These are phyloP conservation scores for Denticeps clupeoides DNA, from an alignment of 2,797 vertebrate genomes.

Conservation along the genomic window DNA sequence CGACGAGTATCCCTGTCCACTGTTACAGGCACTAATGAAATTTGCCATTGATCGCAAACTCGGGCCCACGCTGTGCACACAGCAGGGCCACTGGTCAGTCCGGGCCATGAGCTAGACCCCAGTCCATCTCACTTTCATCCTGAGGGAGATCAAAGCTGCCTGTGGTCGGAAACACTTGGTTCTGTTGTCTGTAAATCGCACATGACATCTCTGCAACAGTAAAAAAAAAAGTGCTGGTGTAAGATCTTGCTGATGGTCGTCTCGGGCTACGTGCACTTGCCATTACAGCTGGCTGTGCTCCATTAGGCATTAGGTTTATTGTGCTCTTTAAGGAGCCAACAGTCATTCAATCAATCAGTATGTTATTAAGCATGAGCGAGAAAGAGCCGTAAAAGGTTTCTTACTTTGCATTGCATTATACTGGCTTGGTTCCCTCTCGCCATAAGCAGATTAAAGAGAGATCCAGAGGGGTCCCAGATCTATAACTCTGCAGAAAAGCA, in stretches of 20 bases:
- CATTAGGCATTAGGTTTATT: too few species aligned
- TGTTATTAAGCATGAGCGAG: too few species aligned
- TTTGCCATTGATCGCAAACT: slow-evolving; percentile 40
- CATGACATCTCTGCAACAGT: slow-evolving; percentile 32
- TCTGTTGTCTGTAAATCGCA: slow-evolving; percentile 22
- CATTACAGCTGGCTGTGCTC: too few species aligned
- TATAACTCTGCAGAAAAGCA: slow-evolving; percentile 12
- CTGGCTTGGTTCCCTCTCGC: slow-evolving; percentile 5
- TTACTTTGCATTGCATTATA: not conserved
- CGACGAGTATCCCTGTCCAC: slow-evolving; percentile 15
- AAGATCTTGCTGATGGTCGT: slow-evolving; percentile 1
- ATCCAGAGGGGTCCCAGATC: slow-evolving; percentile 13
- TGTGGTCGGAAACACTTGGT: not conserved
- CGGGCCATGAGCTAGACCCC: slow-evolving; percentile 20
- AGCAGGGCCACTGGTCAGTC: slow-evolving; percentile 46
- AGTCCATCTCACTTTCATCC: slow-evolving; percentile 36
- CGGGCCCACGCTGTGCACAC: slow-evolving; percentile 36
- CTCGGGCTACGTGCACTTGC: too few species aligned
- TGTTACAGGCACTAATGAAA: slow-evolving; percentile 37
- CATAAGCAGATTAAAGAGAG: slow-evolving; percentile 24
- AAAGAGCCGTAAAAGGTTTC: too few species aligned
- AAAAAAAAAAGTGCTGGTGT: not conserved
- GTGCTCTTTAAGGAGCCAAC: too few species aligned
- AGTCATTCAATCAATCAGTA: too few species aligned
- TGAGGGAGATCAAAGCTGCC: not conserved